Evolutionary conservation across 2,888 invertebrate species (phyloP).

Genomic region (Cenopis cana): DNA sequence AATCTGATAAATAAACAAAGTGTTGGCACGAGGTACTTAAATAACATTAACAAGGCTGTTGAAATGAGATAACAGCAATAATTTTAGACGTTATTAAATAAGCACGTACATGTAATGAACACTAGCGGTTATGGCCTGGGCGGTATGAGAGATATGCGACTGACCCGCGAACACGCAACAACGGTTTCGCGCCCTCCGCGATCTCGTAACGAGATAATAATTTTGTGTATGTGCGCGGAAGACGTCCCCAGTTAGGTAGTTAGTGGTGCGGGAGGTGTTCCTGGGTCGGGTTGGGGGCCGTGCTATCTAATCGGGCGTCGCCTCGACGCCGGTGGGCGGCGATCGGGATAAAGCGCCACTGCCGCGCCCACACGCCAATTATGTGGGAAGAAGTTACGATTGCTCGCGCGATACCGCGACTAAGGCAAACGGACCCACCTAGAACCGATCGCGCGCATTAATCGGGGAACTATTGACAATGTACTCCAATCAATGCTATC

Average conservation of each 20-base stretch:
- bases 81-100: background rate
- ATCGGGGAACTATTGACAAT: slow-evolving; percentile 74
- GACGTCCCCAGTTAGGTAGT: slow-evolving; percentile 54
- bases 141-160: slow-evolving; percentile 18
- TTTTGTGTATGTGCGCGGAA: slow-evolving; percentile 54
- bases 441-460: slow-evolving; percentile 69
- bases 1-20: background rate
- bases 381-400: slow-evolving; percentile 84
- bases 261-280: slow-evolving; percentile 62
- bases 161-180: slow-evolving; percentile 13
- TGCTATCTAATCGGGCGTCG: slow-evolving; percentile 79
- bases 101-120: background rate
- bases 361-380: slow-evolving; percentile 83
- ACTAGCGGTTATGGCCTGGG: background rate
- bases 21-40: too few relatives aligned
- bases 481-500: slow-evolving; percentile 70
- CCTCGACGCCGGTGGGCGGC: slow-evolving; percentile 80
- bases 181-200: slow-evolving; percentile 52
- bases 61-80: background rate
- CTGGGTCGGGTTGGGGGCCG: slow-evolving; percentile 70
- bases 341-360: slow-evolving; percentile 78
- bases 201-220: slow-evolving; percentile 50
- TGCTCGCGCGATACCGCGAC: slow-evolving; percentile 71
- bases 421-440: slow-evolving; percentile 73
- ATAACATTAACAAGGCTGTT: too few relatives aligned